Percentiles rank a stretch among this genome's conserved stretches.
phyloP scores from a whole-genome alignment of 2,888 invertebrate species.

The Yponomeuta plumbellus region DNA sequence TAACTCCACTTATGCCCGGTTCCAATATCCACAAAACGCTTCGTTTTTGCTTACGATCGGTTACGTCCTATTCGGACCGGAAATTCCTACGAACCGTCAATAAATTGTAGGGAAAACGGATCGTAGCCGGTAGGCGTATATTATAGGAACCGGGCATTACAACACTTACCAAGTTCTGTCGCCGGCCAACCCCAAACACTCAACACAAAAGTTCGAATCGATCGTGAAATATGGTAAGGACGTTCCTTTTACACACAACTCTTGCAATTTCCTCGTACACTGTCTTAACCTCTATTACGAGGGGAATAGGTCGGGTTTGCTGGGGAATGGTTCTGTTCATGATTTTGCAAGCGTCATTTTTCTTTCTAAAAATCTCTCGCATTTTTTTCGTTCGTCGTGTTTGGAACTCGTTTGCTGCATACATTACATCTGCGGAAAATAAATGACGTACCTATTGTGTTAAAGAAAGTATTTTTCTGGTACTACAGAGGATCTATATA shows the following conservation, averaged over 20 bases:
- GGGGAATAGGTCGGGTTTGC: neutral
- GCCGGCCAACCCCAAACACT: neutral
- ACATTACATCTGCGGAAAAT: neutral
- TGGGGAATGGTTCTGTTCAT: neutral
- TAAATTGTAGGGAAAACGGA: no score
- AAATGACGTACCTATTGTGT: no score
- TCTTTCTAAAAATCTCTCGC: neutral
- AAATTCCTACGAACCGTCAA: no score
- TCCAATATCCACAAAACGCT: no score
- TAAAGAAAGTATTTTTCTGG: no score
- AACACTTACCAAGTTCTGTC: neutral
- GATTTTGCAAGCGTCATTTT: neutral
- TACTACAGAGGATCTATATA: no score
- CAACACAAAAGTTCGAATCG: neutral
- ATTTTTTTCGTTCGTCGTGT: neutral
- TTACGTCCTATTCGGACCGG: no score
- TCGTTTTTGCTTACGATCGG: no score
- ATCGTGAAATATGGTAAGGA: neutral
- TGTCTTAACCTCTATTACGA: neutral
- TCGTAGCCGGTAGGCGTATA: no score
- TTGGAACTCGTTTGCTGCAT: neutral
- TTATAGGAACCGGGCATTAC: no score
- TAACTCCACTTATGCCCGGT: no score
- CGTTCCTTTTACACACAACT: neutral
- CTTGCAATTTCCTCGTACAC: neutral